Percentiles rank a stretch among this genome's conserved stretches.
Evolutionary conservation across 2,888 invertebrate species (phyloP).

Genomic region (Lasioglossum malachurum): DNA sequence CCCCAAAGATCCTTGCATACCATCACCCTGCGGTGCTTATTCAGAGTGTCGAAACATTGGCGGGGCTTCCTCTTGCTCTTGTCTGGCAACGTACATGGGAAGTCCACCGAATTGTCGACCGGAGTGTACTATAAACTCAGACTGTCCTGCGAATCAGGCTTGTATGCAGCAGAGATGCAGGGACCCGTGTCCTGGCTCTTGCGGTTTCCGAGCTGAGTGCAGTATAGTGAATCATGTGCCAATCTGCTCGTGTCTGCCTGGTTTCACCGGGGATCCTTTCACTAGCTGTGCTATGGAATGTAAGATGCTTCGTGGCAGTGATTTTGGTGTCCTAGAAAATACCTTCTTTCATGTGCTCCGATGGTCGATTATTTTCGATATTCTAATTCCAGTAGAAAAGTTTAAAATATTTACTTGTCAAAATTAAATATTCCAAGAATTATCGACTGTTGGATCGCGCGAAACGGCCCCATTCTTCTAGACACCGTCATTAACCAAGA

Average conservation of each 20-base stretch:
- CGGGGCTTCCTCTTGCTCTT: slow-evolving; percentile 85
- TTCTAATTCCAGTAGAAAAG: background rate
- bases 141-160: slow-evolving; percentile 88
- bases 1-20: slow-evolving; percentile 88
- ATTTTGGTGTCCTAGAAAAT: background rate
- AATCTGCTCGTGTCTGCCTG: slow-evolving; percentile 87
- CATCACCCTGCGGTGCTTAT: slow-evolving; percentile 93
- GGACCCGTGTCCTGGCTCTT: slow-evolving; percentile 91
- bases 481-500: background rate
- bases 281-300: slow-evolving; percentile 85
- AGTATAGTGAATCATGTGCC: slow-evolving; percentile 89
- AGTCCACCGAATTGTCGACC: slow-evolving; percentile 90
- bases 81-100: slow-evolving; percentile 86
- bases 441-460: background rate
- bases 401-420: background rate
- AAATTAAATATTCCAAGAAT: background rate
- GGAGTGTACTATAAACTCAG: slow-evolving; percentile 88
- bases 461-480: background rate
- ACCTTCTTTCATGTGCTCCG: background rate
- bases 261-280: slow-evolving; percentile 89
- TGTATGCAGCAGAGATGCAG: slow-evolving; percentile 89
- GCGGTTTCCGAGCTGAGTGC: slow-evolving; percentile 90
- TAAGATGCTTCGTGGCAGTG: slow-evolving; percentile 64
- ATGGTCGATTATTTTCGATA: background rate
- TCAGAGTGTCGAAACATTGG: slow-evolving; percentile 90